Conservation (phyloP, 1,140 invertebrate genomes). For the Scaptomyza graminum region DNA sequence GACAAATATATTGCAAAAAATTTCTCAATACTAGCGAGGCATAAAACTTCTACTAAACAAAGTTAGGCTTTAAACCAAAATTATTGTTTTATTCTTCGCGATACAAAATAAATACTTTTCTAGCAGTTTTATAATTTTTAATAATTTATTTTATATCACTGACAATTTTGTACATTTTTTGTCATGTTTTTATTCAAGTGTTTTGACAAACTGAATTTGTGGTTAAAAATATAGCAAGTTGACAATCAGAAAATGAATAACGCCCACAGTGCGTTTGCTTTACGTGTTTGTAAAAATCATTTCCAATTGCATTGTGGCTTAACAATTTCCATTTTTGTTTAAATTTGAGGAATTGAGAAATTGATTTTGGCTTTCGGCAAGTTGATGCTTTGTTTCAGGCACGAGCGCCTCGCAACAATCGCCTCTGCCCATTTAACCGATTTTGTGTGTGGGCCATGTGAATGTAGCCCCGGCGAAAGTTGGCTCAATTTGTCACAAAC, state of each 20-base stretch:
- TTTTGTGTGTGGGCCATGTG: slow-evolving; percentile 28
- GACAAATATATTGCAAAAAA: too few species aligned
- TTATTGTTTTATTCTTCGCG: too few species aligned
- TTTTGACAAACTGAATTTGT: background rate
- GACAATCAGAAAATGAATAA: background rate
- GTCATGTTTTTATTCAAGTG: background rate
- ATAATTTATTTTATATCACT: too few species aligned
- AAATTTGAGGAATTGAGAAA: slow-evolving; percentile 14
- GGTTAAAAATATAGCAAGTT: background rate
- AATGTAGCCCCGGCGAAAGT: slow-evolving; percentile 21
- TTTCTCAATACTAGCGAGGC: too few species aligned
- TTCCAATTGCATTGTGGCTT: slow-evolving; percentile 30
- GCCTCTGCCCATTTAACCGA: slow-evolving; percentile 2
- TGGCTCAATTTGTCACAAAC: slow-evolving; percentile 38
- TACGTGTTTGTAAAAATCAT: slow-evolving; percentile 26
- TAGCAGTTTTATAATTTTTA: too few species aligned
- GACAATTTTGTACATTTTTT: too few species aligned
- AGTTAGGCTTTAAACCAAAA: too few species aligned
- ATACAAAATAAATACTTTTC: too few species aligned
- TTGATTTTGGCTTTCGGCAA: slow-evolving; percentile 24
- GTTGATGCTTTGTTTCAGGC: slow-evolving; percentile 38
- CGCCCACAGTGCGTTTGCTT: slow-evolving; percentile 14
- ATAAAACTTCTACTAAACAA: too few species aligned
- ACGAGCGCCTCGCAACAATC: slow-evolving; percentile 37
- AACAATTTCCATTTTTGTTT: background rate